phyloP scores from a whole-genome alignment of 2,888 invertebrate species.

The Monopis laevigella region DNA sequence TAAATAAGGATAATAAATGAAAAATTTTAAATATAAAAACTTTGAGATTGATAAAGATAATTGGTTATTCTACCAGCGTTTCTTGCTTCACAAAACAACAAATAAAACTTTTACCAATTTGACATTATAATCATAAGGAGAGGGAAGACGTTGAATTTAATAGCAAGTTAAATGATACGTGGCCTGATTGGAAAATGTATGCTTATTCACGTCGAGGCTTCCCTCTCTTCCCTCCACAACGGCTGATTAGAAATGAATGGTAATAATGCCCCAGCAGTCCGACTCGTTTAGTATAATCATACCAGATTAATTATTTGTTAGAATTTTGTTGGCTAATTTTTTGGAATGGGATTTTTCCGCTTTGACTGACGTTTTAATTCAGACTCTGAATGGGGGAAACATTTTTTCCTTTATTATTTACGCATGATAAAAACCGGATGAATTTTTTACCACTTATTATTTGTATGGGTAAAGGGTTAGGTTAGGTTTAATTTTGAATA shows the following conservation, averaged over 20 bases:
- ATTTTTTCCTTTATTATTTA: conserved; percentile 15
- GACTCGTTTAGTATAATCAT: conserved; percentile 64
- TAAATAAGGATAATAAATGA: no score
- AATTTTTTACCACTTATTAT: no score
- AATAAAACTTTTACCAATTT: conserved; percentile 3
- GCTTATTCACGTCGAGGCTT: conserved; percentile 58
- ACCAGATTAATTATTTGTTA: conserved; percentile 67
- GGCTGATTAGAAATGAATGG: conserved; percentile 67
- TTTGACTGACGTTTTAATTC: conserved; percentile 65
- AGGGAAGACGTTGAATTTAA: conserved; percentile 66
- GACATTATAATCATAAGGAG: conserved; percentile 55
- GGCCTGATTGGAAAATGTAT: conserved; percentile 67
- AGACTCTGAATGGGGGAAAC: conserved; percentile 40
- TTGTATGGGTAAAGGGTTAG: no score
- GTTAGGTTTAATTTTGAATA: no score
- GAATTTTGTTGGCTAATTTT: conserved; percentile 64
- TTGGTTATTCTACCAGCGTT: no score
- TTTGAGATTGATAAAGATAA: no score
- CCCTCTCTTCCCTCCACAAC: conserved; percentile 36
- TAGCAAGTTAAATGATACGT: conserved; percentile 68
- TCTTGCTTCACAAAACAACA: not conserved
- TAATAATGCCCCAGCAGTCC: conserved; percentile 63
- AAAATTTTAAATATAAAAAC: no score
- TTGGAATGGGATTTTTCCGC: conserved; percentile 63
- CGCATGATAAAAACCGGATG: no score